Conservation (phyloP, 1,140 invertebrate species). For the Bombus fervidus region DNA sequence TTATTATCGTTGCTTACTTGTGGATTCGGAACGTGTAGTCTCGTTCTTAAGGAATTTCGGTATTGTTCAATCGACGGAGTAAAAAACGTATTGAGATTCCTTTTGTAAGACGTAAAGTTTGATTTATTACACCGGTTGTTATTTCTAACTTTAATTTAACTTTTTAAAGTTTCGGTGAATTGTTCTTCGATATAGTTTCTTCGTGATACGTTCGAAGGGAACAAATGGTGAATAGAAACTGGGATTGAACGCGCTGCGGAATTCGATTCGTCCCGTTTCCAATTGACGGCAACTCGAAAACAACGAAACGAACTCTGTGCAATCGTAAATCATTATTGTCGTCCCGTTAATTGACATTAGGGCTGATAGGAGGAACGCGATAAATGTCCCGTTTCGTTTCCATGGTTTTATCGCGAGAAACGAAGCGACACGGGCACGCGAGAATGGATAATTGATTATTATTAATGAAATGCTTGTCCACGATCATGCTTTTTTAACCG, state of each 20-base stretch:
- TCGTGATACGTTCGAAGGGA: neutral
- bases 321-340: slow-evolving; percentile 50
- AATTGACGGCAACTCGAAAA: neutral
- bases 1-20: slow-evolving; percentile 16
- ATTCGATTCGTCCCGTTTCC: neutral
- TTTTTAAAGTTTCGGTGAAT: too few relatives aligned
- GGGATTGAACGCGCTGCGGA: neutral
- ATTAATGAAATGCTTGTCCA: slow-evolving; percentile 62
- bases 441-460: slow-evolving; percentile 57
- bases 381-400: neutral
- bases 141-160: neutral
- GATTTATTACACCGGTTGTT: neutral
- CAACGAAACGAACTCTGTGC: neutral
- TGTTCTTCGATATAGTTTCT: neutral
- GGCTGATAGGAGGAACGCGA: slow-evolving; percentile 18
- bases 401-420: slow-evolving; percentile 16
- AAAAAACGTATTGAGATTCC: neutral
- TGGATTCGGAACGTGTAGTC: neutral
- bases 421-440: slow-evolving; percentile 25
- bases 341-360: slow-evolving; percentile 46
- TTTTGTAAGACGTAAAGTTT: neutral
- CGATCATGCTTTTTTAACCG: slow-evolving; percentile 72
- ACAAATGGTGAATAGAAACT: neutral
- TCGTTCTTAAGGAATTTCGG: slow-evolving; percentile 20
- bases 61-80: neutral